Evolutionary conservation across 2,888 invertebrate species (phyloP).

Genomic region (Cephonodes hylas): DNA sequence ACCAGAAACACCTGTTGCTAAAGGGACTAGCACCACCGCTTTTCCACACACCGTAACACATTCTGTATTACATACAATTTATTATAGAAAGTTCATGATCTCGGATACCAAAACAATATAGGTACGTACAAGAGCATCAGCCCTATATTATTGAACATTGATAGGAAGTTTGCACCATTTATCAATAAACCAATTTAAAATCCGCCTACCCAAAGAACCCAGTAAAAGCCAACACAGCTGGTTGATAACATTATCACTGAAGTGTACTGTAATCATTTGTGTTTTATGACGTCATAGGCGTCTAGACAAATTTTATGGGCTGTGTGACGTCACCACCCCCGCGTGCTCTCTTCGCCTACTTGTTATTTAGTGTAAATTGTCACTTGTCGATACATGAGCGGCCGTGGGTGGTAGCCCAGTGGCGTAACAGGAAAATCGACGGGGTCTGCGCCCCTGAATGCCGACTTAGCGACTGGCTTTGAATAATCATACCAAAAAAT

Average conservation of each 20-base stretch:
- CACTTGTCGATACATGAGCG: slow-evolving; percentile 6
- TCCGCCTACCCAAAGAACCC: neutral
- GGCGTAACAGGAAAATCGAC: neutral
- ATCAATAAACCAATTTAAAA: neutral
- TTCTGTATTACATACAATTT: no score
- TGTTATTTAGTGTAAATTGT: slow-evolving; percentile 15
- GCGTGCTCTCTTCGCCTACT: slow-evolving; percentile 25
- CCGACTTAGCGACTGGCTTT: no score
- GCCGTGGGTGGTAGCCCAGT: neutral
- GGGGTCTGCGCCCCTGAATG: no score
- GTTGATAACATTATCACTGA: slow-evolving; percentile 13
- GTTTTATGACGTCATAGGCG: slow-evolving; percentile 36
- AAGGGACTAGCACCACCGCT: no score
- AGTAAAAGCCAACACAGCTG: neutral
- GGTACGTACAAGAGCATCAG: neutral
- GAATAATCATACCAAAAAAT: no score
- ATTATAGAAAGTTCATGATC: no score
- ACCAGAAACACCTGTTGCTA: no score
- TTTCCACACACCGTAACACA: no score
- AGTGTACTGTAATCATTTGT: slow-evolving; percentile 21
- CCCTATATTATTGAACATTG: no score
- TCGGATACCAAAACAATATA: no score
- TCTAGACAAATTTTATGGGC: slow-evolving; percentile 60
- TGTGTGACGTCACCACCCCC: slow-evolving; percentile 49
- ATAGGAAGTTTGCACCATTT: neutral